Conservation (phyloP, 2,113 vertebrate genomes). For the Amphilophus citrinellus region DNA sequence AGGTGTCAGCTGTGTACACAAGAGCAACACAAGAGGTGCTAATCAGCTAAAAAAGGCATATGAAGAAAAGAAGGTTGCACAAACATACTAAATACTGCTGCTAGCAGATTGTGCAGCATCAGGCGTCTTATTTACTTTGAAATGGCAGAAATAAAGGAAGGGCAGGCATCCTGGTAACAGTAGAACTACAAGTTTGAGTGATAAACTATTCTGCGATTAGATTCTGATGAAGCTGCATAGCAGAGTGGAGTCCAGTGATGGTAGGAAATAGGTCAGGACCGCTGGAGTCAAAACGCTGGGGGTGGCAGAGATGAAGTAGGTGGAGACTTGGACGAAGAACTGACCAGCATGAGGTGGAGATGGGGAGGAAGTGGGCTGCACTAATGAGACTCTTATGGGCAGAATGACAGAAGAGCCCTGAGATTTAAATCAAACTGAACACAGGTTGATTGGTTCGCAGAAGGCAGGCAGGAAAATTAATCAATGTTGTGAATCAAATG, state of each 20-base stretch:
- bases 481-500: too few species aligned
- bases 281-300: not conserved
- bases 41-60: conserved; percentile 2
- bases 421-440: not conserved
- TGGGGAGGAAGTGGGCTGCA: not conserved
- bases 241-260: not conserved
- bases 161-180: not conserved
- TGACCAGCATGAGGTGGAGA: too few species aligned
- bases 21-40: conserved; percentile 9
- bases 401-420: not conserved
- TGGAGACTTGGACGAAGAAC: not conserved
- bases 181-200: not conserved
- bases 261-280: not conserved
- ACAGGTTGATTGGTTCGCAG: not conserved
- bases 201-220: not conserved
- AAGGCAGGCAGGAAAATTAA: not conserved
- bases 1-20: conserved; percentile 34
- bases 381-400: rapidly evolving
- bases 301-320: not conserved
- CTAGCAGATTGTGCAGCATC: not conserved
- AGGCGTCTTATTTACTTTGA: not conserved
- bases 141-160: not conserved
- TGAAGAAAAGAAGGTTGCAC: not conserved
- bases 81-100: conserved; percentile 8
- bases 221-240: not conserved